These are phyloP conservation scores for Neomicropteryx cornuta DNA, from an alignment of 1,140 invertebrate genomes.

Conservation along the genomic window DNA sequence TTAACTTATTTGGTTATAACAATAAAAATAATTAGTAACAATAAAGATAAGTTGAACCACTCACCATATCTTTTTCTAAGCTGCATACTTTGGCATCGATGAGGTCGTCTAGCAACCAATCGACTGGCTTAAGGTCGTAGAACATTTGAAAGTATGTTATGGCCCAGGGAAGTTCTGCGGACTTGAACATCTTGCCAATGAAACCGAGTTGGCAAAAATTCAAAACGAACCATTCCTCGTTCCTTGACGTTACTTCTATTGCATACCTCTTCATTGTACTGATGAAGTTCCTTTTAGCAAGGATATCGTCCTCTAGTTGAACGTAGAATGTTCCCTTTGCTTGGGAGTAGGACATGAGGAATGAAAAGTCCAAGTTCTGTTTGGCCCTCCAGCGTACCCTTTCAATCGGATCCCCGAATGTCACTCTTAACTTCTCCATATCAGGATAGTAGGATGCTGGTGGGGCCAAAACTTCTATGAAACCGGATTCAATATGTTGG, in stretches of 20 bases:
- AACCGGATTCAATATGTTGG: slow-evolving; percentile 61
- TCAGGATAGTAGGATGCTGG: slow-evolving; percentile 82
- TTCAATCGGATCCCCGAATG: slow-evolving; percentile 79
- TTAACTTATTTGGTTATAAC: no score
- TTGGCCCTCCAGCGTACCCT: slow-evolving; percentile 91
- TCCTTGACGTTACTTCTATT: slow-evolving; percentile 60
- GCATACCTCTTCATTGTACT: slow-evolving; percentile 82
- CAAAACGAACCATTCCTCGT: slow-evolving; percentile 81
- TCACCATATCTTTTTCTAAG: slow-evolving; percentile 69
- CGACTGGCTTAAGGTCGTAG: slow-evolving; percentile 92
- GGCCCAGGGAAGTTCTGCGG: slow-evolving; percentile 75
- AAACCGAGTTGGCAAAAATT: slow-evolving; percentile 92
- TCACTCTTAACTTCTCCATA: slow-evolving; percentile 62
- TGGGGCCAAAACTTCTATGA: slow-evolving; percentile 85
- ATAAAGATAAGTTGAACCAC: slow-evolving; percentile 21
- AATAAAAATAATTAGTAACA: background rate
- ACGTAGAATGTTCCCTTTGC: slow-evolving; percentile 69
- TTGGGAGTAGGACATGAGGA: slow-evolving; percentile 91
- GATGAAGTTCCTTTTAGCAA: slow-evolving; percentile 79
- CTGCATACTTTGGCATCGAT: slow-evolving; percentile 86
- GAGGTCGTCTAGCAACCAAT: slow-evolving; percentile 90
- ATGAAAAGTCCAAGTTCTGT: slow-evolving; percentile 93
- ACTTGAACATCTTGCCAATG: slow-evolving; percentile 91
- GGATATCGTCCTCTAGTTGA: slow-evolving; percentile 92
- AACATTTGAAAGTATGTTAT: slow-evolving; percentile 93